Evolutionary conservation across 2,888 invertebrate species (phyloP).

Genomic region (Rhagophthalmus giganteus): DNA sequence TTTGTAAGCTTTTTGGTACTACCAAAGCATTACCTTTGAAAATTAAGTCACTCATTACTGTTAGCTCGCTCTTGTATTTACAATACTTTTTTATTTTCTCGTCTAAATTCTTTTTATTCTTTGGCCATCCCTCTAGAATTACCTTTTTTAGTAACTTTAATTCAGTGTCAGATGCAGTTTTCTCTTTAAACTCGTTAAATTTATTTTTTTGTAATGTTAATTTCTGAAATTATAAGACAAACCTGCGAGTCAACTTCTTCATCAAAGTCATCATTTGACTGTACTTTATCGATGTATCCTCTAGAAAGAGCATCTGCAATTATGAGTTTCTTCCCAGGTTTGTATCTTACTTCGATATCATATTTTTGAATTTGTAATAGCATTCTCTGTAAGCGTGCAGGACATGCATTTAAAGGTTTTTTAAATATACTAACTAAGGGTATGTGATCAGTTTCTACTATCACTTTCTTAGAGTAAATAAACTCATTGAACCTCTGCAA

Average conservation of each 20-base stretch:
- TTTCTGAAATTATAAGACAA: background rate
- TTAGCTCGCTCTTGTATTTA: constrained; percentile 21
- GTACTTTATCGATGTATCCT: background rate
- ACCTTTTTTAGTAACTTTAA: background rate
- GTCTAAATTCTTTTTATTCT: background rate
- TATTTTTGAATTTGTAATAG: constrained; percentile 2
- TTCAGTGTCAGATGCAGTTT: background rate
- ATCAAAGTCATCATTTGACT: constrained; percentile 1
- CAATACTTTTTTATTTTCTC: background rate
- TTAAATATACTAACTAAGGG: background rate
- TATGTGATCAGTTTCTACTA: background rate
- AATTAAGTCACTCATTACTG: constrained; percentile 18
- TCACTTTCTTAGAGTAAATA: background rate
- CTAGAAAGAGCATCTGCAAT: background rate
- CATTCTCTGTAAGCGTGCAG: too few relatives aligned
- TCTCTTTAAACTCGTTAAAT: background rate
- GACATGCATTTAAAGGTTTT: background rate
- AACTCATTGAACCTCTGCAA: background rate
- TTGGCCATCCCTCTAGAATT: background rate
- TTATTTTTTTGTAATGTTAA: background rate
- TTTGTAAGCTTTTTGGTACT: constrained; percentile 32
- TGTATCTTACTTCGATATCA: background rate
- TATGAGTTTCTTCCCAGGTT: background rate
- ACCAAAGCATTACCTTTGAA: constrained; percentile 26
- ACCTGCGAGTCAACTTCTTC: background rate